These are phyloP conservation scores for Drosophila grimshawi DNA, from an alignment of 1,140 invertebrate genomes.

Conservation along the genomic window DNA sequence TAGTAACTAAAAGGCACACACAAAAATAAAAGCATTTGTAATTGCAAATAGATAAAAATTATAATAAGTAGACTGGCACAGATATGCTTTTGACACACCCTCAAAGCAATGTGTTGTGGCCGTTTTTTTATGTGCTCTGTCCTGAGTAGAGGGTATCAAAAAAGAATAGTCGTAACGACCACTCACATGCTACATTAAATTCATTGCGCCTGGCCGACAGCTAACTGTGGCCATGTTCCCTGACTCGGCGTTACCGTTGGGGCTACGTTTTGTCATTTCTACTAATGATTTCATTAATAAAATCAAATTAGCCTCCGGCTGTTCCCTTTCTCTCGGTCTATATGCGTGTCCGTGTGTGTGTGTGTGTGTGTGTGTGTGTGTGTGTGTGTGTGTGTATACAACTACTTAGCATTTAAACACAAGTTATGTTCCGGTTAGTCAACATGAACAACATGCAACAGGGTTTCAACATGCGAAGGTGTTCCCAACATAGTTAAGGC, in stretches of 20 bases:
- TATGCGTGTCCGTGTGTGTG: not conserved
- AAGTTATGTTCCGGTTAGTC: constrained; percentile 48
- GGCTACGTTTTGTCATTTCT: constrained; percentile 50
- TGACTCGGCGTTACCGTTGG: constrained; percentile 33
- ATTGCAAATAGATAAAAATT: too few species aligned
- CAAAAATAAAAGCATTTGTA: too few species aligned
- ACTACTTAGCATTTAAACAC: constrained; percentile 69
- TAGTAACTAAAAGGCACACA: too few species aligned
- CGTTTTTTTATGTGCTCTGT: too few species aligned
- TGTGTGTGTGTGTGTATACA: constrained; percentile 25
- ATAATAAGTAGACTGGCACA: too few species aligned
- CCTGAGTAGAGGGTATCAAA: constrained; percentile 25
- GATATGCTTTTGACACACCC: not conserved
- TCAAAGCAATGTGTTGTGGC: not conserved
- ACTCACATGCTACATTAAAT: constrained; percentile 74
- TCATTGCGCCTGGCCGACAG: constrained; percentile 29
- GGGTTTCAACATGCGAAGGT: constrained; percentile 14
- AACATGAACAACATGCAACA: constrained; percentile 26
- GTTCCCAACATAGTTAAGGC: not conserved
- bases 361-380: not conserved
- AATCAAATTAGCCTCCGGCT: constrained; percentile 67
- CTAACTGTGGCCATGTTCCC: constrained; percentile 14
- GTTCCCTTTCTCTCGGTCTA: not conserved
- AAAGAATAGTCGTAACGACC: constrained; percentile 42
- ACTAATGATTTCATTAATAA: constrained; percentile 81